phyloP scores from a whole-genome alignment of 2,797 vertebrate genomes.

The Falco berigora region DNA sequence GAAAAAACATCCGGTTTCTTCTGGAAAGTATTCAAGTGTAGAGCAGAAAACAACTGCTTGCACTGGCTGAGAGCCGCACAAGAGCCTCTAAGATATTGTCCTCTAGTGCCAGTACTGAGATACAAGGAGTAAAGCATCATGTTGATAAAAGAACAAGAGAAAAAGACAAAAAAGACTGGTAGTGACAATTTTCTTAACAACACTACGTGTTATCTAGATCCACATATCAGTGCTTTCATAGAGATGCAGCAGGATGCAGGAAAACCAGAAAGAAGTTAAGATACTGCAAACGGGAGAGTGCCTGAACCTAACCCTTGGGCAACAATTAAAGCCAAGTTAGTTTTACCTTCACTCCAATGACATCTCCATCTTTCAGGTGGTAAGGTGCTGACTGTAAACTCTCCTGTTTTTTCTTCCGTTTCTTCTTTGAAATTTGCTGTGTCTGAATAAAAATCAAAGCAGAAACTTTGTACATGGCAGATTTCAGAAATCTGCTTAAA shows the following conservation, averaged over 20 bases:
- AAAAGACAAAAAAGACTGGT: background rate
- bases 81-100: background rate
- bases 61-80: background rate
- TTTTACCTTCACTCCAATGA: slow-evolving; percentile 86
- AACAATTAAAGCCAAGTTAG: background rate
- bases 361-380: slow-evolving; percentile 88
- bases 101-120: background rate
- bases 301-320: background rate
- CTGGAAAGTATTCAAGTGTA: background rate
- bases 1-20: background rate
- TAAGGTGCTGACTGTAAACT: slow-evolving; percentile 84
- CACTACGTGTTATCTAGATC: background rate
- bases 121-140: background rate
- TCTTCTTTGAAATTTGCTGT: slow-evolving; percentile 86
- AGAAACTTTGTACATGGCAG: background rate
- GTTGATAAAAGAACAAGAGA: background rate
- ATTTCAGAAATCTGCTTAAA: background rate
- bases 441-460: slow-evolving; percentile 70
- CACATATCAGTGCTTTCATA: background rate
- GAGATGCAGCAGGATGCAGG: background rate
- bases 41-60: background rate
- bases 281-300: background rate
- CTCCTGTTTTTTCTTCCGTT: slow-evolving; percentile 85
- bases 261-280: background rate
- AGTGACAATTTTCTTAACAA: background rate